phyloP scores from a whole-genome alignment of 1,140 invertebrate species.

The Diuraphis noxia region DNA sequence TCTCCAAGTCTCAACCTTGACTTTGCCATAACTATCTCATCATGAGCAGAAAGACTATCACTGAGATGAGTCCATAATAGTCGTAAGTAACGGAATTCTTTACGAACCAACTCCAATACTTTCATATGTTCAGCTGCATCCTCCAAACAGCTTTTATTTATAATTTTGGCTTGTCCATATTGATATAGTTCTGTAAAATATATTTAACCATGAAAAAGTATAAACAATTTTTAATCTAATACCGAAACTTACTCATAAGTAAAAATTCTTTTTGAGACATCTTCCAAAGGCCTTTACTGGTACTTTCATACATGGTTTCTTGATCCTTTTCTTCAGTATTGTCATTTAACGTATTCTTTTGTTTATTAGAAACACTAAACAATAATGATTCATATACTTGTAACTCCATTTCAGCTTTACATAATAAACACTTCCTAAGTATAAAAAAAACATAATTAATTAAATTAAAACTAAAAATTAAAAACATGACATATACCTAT shows the following conservation, averaged over 20 bases:
- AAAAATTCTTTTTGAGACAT: slow-evolving; percentile 64
- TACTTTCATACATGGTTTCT: slow-evolving; percentile 54
- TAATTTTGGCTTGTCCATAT: slow-evolving; percentile 47
- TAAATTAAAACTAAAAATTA: not conserved
- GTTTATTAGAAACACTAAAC: slow-evolving; percentile 62
- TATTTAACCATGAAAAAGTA: not conserved
- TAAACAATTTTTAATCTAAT: not conserved
- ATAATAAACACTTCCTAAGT: slow-evolving; percentile 61
- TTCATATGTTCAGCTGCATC: slow-evolving; percentile 66
- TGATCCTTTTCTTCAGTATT: slow-evolving; percentile 56
- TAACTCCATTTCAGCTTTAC: slow-evolving; percentile 63
- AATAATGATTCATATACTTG: slow-evolving; percentile 65
- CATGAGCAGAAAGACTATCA: slow-evolving; percentile 68
- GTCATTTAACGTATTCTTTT: slow-evolving; percentile 58
- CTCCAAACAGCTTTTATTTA: slow-evolving; percentile 43
- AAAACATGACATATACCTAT: not conserved
- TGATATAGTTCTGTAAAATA: slow-evolving; percentile 54
- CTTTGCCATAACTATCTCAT: slow-evolving; percentile 78
- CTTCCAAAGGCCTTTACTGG: slow-evolving; percentile 62
- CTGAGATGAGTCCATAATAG: slow-evolving; percentile 66
- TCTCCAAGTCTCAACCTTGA: slow-evolving; percentile 66
- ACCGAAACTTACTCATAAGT: slow-evolving; percentile 57
- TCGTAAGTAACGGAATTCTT: slow-evolving; percentile 70
- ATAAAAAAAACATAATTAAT: not conserved
- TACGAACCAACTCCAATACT: slow-evolving; percentile 67